Evolutionary conservation across 2,113 vertebrate genomes (phyloP), one percentile per base, ranked within the genome.

Genomic region (Nerophis ophidion): DNA sequence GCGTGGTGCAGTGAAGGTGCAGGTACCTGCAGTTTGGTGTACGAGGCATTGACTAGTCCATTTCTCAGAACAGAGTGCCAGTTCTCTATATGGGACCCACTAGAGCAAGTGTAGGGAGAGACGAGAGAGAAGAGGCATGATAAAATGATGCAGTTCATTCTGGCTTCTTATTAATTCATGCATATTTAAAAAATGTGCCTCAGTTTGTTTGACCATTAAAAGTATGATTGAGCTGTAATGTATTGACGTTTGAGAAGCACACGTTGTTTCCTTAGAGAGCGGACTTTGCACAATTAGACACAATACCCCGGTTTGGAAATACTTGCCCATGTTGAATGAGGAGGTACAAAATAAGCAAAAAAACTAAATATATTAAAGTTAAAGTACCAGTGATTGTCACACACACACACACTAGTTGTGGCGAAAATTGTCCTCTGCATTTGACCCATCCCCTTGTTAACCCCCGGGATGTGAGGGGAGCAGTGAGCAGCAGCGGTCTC

Each of bases 51-150:
- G 86, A 99, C 97, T 84, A 99, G 92, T 85, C 97, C 97, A 49
- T 98, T 99, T 88, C 97, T 95, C 86, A 99, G 93, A 89, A 99
- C 97, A 77, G 96, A 99, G 83, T 99, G 97, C 97, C 97, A 99
- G 89, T 99, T 99, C 91, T 99, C 97, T 89, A 98, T 98, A 89
- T 99, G 97, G 89, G 97, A 99, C 90, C 97, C 97, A 74, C 96
- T 99, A 88, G 79, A 88, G 71, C 72, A 75, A 70, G 77, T 65
- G 71, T 71, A 88, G 65, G 80, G 65, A 77, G 67, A 81, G 49
- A 66, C 7, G 56, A 83, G 53, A 86, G 66, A 81, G 34, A 42
- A 67, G 56, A 76, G 59, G 61, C 44, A 50, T 76, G 58, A 74
- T 66, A 72, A 73, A 57, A 69, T 61, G n/a, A n/a, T 75, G 12